These are phyloP conservation scores for Atta colombica DNA, from an alignment of 1,140 invertebrate genomes.

Conservation along the genomic window DNA sequence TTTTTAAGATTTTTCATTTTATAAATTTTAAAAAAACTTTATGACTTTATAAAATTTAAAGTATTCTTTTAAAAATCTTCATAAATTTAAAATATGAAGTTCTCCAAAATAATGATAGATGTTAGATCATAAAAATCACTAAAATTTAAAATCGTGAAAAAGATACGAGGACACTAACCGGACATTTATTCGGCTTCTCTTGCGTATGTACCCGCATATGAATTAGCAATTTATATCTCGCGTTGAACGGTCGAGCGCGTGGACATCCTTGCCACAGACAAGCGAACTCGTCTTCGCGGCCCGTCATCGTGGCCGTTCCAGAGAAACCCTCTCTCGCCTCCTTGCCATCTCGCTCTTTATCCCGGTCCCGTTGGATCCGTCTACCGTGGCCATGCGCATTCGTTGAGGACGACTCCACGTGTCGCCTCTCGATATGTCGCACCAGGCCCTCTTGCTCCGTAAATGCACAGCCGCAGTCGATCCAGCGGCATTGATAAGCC, in stretches of 20 bases:
- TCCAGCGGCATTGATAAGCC: constrained; percentile 92
- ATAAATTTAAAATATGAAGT: too few species aligned
- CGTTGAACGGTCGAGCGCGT: constrained; percentile 96
- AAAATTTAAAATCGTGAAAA: not conserved
- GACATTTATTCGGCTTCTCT: constrained; percentile 98
- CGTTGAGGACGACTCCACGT: constrained; percentile 91
- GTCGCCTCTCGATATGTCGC: constrained; percentile 95
- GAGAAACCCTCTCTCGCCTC: not conserved
- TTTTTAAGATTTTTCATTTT: too few species aligned
- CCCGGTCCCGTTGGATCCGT: constrained; percentile 77
- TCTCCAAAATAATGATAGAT: too few species aligned
- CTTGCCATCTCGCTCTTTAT: constrained; percentile 75
- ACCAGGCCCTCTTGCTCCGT: constrained; percentile 93
- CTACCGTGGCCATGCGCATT: constrained; percentile 76
- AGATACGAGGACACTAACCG: constrained; percentile 89
- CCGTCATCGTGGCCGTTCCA: not conserved
- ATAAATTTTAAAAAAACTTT: too few species aligned
- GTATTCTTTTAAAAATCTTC: too few species aligned
- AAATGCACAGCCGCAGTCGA: constrained; percentile 93
- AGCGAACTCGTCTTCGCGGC: constrained; percentile 92
- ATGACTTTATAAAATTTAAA: too few species aligned
- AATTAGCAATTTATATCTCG: constrained; percentile 97
- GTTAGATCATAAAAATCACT: not conserved
- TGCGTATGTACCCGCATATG: constrained; percentile 98
- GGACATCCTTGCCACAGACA: constrained; percentile 97